Base-by-base conservation (phyloP, 2,113 vertebrate species). In the Labeo rohita region DNA sequence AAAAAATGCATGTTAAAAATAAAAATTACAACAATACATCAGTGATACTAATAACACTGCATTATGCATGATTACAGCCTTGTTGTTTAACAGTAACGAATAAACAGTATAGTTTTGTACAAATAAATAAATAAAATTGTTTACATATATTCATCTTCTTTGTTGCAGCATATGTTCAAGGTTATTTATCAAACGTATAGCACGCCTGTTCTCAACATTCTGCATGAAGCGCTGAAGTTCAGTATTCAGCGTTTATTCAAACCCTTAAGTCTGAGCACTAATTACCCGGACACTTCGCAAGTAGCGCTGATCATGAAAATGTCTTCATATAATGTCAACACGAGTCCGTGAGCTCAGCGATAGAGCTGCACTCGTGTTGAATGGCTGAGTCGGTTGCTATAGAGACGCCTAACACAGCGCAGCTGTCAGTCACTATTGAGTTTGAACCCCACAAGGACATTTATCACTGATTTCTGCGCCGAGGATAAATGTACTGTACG, bases 341-440 rank as follows among this genome's bases (percentile, higher is more conserved):
- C 3, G 11, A 47, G 78, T 3, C 5, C 2, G 12, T 34, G 23
- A 43, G 28, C 28, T 28, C 28, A 28, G 28, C 28, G 2, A 28
- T 28, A 28, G 28, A 28, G 5, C 18, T 2, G 39, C 34, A 39
- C 49, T 77, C 15, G 78, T 47, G 56, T 12, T 18, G 39, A 63
- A 47, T 43, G 18, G 54, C 54, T n/a, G 18, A 9, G 39, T 80
- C 7, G 7, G 78, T 49, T 49, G n/a, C 39, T 13, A 80, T 65
- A 59, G 59, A 49, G 79, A 65, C 43, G 39, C 59, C 36, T 45
- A 36, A 77, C 74, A 52, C n/a, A 52, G 13, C 49, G 10, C 21
- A 11, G 50, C 50, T 78, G 76, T 54, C 74, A 77, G 56, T 61
- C 77, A 80, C 77, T 8, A 11, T n/a, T 3, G 50, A 36, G 49